A percentile compares a stretch with the other conserved stretches of the same genome.
phyloP scores from a whole-genome alignment of 2,797 vertebrate species.

The Argyrosomus regius region DNA sequence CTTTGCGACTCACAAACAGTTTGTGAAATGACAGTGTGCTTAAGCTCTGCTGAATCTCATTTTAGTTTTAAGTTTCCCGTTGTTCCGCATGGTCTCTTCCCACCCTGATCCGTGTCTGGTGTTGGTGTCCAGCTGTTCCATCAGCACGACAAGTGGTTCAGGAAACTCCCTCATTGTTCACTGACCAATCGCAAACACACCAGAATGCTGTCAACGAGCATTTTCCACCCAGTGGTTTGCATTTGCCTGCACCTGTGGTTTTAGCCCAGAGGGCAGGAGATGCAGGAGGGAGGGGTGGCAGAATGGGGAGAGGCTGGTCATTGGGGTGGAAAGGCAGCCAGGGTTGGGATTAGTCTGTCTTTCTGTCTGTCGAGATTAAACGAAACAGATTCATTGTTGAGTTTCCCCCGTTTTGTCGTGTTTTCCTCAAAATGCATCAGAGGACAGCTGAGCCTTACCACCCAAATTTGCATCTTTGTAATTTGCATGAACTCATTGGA shows the following conservation, averaged over 20 bases:
- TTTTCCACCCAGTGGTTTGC: conserved; percentile 83
- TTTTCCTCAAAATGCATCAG: conserved; percentile 73
- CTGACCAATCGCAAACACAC: conserved; percentile 82
- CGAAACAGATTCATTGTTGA: conserved; percentile 64
- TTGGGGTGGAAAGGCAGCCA: conserved; percentile 74
- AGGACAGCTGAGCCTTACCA: conserved; percentile 66
- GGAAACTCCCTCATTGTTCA: conserved; percentile 84
- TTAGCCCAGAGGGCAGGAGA: conserved; percentile 70
- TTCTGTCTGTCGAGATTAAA: conserved; percentile 77
- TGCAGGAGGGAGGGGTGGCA: conserved; percentile 46
- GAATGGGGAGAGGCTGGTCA: conserved; percentile 58
- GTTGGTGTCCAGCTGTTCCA: conserved; percentile 82
- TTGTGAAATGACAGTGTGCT: conserved; percentile 66
- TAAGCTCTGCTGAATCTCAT: conserved; percentile 74
- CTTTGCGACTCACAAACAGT: conserved; percentile 29
- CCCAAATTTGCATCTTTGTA: conserved; percentile 73
- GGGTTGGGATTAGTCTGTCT: conserved; percentile 74
- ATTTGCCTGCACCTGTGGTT: conserved; percentile 82
- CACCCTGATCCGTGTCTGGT: conserved; percentile 73
- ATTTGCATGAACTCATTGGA: conserved; percentile 81
- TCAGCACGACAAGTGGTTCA: conserved; percentile 83
- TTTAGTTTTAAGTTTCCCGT: conserved; percentile 68
- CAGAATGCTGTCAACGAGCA: conserved; percentile 80
- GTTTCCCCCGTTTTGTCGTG: conserved; percentile 58
- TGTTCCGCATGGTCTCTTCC: conserved; percentile 71